Percentiles rank a stretch among this genome's conserved stretches.
Evolutionary conservation across 2,113 vertebrate species (phyloP).

Genomic region (Mus musculus): DNA sequence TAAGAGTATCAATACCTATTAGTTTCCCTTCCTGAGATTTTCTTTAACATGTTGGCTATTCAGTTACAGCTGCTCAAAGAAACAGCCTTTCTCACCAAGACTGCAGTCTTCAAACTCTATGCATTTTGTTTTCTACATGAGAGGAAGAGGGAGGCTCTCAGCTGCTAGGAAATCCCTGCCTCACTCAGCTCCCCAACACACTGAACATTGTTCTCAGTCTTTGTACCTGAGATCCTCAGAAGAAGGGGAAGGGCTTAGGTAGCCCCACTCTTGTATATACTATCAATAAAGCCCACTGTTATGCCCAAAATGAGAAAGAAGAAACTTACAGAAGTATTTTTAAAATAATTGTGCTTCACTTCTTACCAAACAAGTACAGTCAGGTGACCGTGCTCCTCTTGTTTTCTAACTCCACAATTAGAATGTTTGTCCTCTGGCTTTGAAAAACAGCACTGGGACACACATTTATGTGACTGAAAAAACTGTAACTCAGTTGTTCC

Average conservation of each 20-base stretch:
- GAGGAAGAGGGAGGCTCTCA: background rate
- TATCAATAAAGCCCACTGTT: background rate
- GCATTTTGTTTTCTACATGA: background rate
- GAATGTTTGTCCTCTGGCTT: constrained; percentile 56
- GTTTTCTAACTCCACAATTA: constrained; percentile 80
- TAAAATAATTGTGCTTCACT: constrained; percentile 14
- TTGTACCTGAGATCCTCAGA: background rate
- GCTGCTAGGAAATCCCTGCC: background rate
- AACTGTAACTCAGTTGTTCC: constrained; percentile 63
- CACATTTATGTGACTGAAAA: constrained; percentile 37
- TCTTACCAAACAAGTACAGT: constrained; percentile 34
- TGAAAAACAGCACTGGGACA: constrained; percentile 13
- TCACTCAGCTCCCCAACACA: background rate
- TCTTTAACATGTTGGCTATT: background rate
- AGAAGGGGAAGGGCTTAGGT: background rate
- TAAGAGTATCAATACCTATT: background rate
- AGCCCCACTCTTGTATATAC: background rate
- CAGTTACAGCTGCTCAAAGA: background rate
- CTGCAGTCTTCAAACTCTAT: background rate
- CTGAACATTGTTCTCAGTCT: background rate
- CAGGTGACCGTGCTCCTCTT: constrained; percentile 25
- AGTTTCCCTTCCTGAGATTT: background rate
- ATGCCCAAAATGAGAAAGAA: background rate
- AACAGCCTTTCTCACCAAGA: background rate
- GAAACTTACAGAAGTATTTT: constrained; percentile 73